Base-by-base conservation (phyloP, 2,113 vertebrate species). In the Mus spicilegus region DNA sequence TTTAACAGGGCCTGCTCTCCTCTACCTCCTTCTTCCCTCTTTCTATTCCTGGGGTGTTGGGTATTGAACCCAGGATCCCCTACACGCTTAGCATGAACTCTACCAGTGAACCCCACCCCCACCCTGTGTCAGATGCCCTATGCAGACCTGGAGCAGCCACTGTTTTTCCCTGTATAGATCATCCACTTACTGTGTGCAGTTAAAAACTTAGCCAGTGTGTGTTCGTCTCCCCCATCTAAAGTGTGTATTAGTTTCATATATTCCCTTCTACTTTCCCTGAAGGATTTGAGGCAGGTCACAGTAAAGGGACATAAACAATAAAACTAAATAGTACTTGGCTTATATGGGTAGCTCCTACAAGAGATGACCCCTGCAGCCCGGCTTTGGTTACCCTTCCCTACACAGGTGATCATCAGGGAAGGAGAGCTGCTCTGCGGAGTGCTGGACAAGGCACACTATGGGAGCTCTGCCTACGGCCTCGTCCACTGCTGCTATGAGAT, bases 401-500 rank as follows among this genome's bases (percentile, higher is more conserved):
- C 1, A 0, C 92, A 99, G 99, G 99, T 99, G 96, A 92, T 99
- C 96, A 99, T 99, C 85, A 98, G 99, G 91, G 97, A 98, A 12
- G 99, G 99, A 0, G 99, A 99, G 95, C 98, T 99, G 87, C 97
- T 99, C 20, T 98, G 99, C 19, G 99, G 99, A 0, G 99, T 99
- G 84, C 96, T 99, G 98, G 99, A 99, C 98, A 99, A 99, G 97
- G 99, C 99, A 0, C 99, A 99, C 97, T 99, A 99, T 0, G 99
- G 99, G 93, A 99, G 99, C 98, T 99, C 99, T 0, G 99, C 99
- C 63, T 99, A 99, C 0, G 99, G 99, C 49, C 98, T 99, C 96
- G 99, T 99, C 1, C 99, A 99, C 98, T 99, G 99, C 97, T 99
- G 99, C 98, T 99, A 99, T 6, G 99, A 99, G 97, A 98, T 99